These are phyloP conservation scores for Hippocampus barbouri DNA, from an alignment of 2,113 vertebrate genomes.

Conservation along the genomic window DNA sequence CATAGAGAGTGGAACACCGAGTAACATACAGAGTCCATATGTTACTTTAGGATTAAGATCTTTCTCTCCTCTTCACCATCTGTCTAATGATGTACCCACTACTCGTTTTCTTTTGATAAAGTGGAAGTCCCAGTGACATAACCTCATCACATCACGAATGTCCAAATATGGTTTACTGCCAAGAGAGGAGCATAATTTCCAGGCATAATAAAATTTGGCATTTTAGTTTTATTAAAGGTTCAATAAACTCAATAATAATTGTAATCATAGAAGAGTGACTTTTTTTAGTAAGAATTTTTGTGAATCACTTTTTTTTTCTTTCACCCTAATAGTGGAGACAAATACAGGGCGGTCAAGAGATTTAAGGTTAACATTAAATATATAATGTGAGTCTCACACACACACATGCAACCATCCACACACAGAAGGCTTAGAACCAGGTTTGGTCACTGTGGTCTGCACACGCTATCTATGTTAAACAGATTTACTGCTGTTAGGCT, in stretches of 20 bases:
- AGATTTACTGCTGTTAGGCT: constrained; percentile 46
- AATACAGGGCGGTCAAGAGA: constrained; percentile 2
- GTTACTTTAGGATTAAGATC: constrained; percentile 45
- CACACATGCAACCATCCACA: constrained; percentile 5
- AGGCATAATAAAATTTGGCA: not conserved
- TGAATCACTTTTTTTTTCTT: not conserved
- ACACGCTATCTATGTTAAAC: constrained; percentile 41
- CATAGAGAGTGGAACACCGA: not conserved
- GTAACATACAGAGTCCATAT: constrained; percentile 23
- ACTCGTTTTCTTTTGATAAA: constrained; percentile 6
- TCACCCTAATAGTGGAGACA: constrained; percentile 1
- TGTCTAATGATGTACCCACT: constrained; percentile 28
- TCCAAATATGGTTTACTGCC: not conserved
- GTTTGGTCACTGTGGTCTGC: constrained; percentile 23
- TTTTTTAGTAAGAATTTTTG: not conserved
- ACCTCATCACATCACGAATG: not conserved
- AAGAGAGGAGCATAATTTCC: not conserved
- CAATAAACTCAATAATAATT: not conserved
- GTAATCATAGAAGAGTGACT: no score
- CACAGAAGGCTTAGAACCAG: constrained; percentile 27
- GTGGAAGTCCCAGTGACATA: constrained; percentile 7
- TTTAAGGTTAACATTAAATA: not conserved
- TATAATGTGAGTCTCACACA: not conserved
- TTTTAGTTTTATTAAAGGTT: not conserved
- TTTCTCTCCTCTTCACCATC: constrained; percentile 44